Base-by-base conservation (phyloP, 2,113 vertebrate genomes). In the Nibea albiflora region DNA sequence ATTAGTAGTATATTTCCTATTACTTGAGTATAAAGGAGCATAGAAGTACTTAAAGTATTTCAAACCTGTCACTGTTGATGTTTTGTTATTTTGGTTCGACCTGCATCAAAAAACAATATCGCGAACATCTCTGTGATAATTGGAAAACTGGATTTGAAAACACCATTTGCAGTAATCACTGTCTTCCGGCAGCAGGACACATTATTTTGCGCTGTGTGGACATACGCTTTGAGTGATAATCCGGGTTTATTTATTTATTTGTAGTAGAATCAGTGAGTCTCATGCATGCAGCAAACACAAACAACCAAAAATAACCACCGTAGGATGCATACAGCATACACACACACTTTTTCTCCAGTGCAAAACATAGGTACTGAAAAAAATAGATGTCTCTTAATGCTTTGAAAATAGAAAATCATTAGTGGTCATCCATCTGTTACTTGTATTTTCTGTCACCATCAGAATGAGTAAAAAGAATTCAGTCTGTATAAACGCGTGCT, bases 381-480 rank as follows among this genome's bases (percentile, higher is more conserved):
- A 22, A 58, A 26, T 8, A 7, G 7, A 22, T 52, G 8, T 73
- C 52, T 54, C 24, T 31, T 20, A 53, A 60, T 22, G 31, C 71
- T n/a, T 28, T 68, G 54, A 54, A 67, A 80, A 46, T 10, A 46
- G 16, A 60, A 56, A 31, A 49, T 22, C 17, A 20, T 77, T 26
- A 35, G 16, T 69, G 19, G 39, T 50, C 20, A 14, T 50, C 35
- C 72, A 11, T 69, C 39, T 56, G 53, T 39, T 49, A 50, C 2
- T 39, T 39, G 35, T 39, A 47, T 73, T 56, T 64, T 39, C 68
- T 58, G 52, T 72, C 47, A 15, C 66, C 44, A 22, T 72, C 42
- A 80, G 44, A 20, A 61, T 63, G 11, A 12, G 35, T 8, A 71
- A 80, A 79, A 78, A 68, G n/a, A 56, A 26, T 26, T 26, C 24